Evolutionary conservation across 2,888 invertebrate species (phyloP), one percentile per base, ranked within the genome.

Genomic region (Lycaena phlaeas): DNA sequence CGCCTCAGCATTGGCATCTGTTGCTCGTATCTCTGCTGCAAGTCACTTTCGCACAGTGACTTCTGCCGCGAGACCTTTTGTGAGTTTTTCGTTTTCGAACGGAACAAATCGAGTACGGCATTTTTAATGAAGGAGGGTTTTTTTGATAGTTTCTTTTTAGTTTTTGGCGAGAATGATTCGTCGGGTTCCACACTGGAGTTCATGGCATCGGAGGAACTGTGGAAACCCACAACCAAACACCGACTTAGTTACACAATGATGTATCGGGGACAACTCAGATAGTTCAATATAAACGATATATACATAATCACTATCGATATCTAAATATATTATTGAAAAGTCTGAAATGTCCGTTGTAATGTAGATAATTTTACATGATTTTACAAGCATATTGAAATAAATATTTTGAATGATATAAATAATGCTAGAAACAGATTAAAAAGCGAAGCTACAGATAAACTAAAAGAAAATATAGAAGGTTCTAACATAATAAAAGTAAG

Each of bases 81-180:
- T 6, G 79, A 71, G 45, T 51, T 68, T 75, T 82, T 84, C 55
- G 84, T 70, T 79, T 85, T 86, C 58, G 85, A 85, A 47, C 85
- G 81, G 67, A 86, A 86, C 47, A 86, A 57, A 60, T 86, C 85
- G 53, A 86, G 76, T 42, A 85, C 85, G 43, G 85, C 84, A 61
- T 82, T 85, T 71, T 85, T 85, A 50, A 86, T 82, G 63, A 86
- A 86, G 51, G 85, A 86, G 41, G 85, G 84, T 58, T 85, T 85
- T 84, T 85, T 85, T 34, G 85, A 82, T 38, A 86, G 68, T 82
- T 86, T 86, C 84, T 85, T 85, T 81, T 84, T 85, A 63, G 84
- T 82, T 81, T 86, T 85, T 64, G 85, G 85, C 45, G 85, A 84
- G 64, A 81, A 76, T 48, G 81, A 72, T 60, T 82, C 82, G 63